phyloP scores from a whole-genome alignment of 2,113 vertebrate genomes.

The Paedocypris sp. region DNA sequence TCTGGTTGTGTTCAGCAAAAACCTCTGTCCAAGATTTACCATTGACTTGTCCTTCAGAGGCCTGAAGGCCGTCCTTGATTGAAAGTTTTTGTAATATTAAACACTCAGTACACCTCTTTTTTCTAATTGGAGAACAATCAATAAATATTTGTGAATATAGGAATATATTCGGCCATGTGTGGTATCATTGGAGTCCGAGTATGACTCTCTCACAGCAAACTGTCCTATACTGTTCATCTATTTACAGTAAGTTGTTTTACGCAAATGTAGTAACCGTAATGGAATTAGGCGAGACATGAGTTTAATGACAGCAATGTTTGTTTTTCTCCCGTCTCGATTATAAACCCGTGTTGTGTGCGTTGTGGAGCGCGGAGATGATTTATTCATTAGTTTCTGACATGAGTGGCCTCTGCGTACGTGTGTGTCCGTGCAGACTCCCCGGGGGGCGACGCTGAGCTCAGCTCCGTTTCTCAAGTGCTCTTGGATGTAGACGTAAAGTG shows the following conservation, averaged over 20 bases:
- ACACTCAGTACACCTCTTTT: too few relatives aligned
- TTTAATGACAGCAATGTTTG: background rate
- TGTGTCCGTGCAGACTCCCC: background rate
- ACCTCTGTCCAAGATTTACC: too few relatives aligned
- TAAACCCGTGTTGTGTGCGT: background rate
- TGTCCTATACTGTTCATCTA: background rate
- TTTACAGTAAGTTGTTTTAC: background rate
- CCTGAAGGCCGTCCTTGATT: too few relatives aligned
- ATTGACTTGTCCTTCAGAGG: too few relatives aligned
- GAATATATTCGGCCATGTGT: too few relatives aligned
- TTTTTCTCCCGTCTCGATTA: background rate
- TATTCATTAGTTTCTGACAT: slow-evolving; percentile 12
- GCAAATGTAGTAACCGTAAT: too few relatives aligned
- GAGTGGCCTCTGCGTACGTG: background rate
- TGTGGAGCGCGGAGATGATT: background rate
- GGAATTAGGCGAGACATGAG: background rate
- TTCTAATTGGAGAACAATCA: too few relatives aligned
- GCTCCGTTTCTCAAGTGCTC: background rate
- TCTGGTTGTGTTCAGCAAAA: too few relatives aligned
- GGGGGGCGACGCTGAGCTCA: background rate
- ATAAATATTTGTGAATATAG: too few relatives aligned
- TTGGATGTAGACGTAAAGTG: background rate
- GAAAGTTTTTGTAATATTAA: too few relatives aligned
- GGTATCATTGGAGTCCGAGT: too few relatives aligned
- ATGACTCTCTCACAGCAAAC: too few relatives aligned